Conservation (phyloP, 2,888 invertebrate genomes). For the Criorhina ranunculi region DNA sequence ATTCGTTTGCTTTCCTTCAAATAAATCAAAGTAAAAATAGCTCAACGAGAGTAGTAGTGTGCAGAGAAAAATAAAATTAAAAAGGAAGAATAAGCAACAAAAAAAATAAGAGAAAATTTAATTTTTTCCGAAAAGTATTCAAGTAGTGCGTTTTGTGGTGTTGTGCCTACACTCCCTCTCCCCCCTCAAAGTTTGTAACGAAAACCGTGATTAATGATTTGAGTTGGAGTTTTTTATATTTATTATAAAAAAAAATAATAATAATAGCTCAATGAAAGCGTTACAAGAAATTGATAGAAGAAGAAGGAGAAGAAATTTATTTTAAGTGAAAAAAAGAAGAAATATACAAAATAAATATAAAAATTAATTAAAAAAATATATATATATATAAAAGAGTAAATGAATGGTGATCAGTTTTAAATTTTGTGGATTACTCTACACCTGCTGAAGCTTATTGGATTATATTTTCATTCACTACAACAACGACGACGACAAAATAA, state of each 20-base stretch:
- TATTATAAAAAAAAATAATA: slow-evolving; percentile 29
- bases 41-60: slow-evolving; percentile 70
- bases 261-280: slow-evolving; percentile 68
- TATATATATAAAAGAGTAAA: slow-evolving; percentile 17
- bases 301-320: slow-evolving; percentile 61
- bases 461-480: slow-evolving; percentile 66
- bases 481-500: slow-evolving; percentile 7
- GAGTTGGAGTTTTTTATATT: slow-evolving; percentile 24
- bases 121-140: slow-evolving; percentile 25
- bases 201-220: slow-evolving; percentile 69
- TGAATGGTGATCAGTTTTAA: slow-evolving; percentile 36
- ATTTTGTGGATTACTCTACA: slow-evolving; percentile 71
- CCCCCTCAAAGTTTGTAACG: slow-evolving; percentile 26
- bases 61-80: slow-evolving; percentile 43
- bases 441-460: slow-evolving; percentile 73
- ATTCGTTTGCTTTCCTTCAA: slow-evolving; percentile 61
- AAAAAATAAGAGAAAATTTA: slow-evolving; percentile 22
- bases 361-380: slow-evolving; percentile 49
- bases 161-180: slow-evolving; percentile 46
- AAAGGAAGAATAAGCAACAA: slow-evolving; percentile 14
- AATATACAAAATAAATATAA: slow-evolving; percentile 22
- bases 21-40: slow-evolving; percentile 74
- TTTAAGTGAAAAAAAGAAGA: slow-evolving; percentile 46
- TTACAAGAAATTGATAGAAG: slow-evolving; percentile 66
- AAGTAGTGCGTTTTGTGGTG: slow-evolving; percentile 46